Evolutionary conservation across 2,797 vertebrate genomes (phyloP).

Genomic region (Lithobates sylvaticus): DNA sequence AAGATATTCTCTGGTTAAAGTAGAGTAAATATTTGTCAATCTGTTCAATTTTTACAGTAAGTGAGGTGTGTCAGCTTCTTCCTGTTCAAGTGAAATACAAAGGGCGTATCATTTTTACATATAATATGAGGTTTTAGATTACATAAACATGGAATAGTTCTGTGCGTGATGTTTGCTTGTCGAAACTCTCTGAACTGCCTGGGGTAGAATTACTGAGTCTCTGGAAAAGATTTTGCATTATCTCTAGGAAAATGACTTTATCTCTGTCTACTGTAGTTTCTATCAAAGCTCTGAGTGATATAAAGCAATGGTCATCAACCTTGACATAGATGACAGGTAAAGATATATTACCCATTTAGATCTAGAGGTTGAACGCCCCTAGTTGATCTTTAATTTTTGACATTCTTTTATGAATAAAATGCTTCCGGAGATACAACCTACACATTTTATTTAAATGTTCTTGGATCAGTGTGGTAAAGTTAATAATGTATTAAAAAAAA

Average conservation of each 20-base stretch:
- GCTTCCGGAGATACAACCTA: too few species aligned
- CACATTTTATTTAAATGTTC: too few species aligned
- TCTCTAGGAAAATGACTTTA: constrained; percentile 58
- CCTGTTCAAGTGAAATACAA: constrained; percentile 56
- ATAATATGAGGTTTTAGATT: constrained; percentile 63
- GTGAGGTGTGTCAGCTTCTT: constrained; percentile 58
- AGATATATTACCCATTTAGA: not conserved
- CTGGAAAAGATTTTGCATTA: constrained; percentile 47
- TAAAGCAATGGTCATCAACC: not conserved
- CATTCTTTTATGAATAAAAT: too few species aligned
- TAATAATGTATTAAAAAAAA: too few species aligned
- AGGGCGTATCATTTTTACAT: constrained; percentile 62
- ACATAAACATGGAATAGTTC: constrained; percentile 59
- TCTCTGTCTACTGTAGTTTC: constrained; percentile 44
- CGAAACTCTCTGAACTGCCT: constrained; percentile 62
- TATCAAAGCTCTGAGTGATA: constrained; percentile 21
- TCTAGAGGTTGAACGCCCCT: too few species aligned
- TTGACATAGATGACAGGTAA: not conserved
- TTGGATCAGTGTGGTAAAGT: too few species aligned
- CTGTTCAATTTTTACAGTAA: constrained; percentile 45
- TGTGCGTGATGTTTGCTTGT: constrained; percentile 60
- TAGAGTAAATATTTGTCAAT: constrained; percentile 55
- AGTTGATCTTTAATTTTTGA: too few species aligned
- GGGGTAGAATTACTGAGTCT: constrained; percentile 57
- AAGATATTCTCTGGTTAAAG: not conserved